Conservation (phyloP, 2,113 vertebrate genomes). For the Gymnocephalus cernua region DNA sequence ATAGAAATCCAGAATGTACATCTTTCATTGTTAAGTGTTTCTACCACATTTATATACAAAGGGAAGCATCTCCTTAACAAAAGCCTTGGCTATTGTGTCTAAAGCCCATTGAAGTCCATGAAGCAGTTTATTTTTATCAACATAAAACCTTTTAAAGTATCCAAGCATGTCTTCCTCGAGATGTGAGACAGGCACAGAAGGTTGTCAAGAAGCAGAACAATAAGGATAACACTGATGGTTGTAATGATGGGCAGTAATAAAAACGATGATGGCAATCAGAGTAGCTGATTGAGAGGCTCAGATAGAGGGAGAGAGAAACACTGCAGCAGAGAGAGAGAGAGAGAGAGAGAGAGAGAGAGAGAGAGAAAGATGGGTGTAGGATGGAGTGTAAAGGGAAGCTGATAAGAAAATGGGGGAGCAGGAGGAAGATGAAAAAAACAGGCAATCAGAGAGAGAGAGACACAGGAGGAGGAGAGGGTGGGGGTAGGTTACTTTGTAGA, state of each 20-base stretch:
- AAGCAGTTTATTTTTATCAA: conserved; percentile 3
- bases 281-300: conserved; percentile 61
- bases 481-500: conserved; percentile 74
- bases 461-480: conserved; percentile 17
- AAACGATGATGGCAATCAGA: conserved; percentile 62
- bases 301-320: conserved; percentile 30
- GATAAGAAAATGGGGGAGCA: conserved; percentile 24
- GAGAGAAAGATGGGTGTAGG: not conserved
- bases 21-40: not conserved
- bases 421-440: conserved; percentile 62
- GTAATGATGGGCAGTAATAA: conserved; percentile 69
- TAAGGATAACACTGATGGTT: conserved; percentile 39
- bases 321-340: conserved; percentile 7
- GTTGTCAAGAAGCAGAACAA: conserved; percentile 41
- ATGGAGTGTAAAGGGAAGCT: conserved; percentile 43
- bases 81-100: conserved; percentile 1
- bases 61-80: not conserved
- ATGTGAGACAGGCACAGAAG: not conserved
- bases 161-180: not conserved
- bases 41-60: not conserved
- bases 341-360: not conserved
- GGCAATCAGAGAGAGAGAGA: conserved; percentile 68
- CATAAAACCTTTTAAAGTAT: not conserved
- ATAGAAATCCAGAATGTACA: not conserved
- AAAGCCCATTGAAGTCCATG: not conserved